Percentiles rank a stretch among this genome's conserved stretches.
These are phyloP conservation scores for Thera britannica DNA, from an alignment of 2,888 invertebrate genomes.

Conservation along the genomic window DNA sequence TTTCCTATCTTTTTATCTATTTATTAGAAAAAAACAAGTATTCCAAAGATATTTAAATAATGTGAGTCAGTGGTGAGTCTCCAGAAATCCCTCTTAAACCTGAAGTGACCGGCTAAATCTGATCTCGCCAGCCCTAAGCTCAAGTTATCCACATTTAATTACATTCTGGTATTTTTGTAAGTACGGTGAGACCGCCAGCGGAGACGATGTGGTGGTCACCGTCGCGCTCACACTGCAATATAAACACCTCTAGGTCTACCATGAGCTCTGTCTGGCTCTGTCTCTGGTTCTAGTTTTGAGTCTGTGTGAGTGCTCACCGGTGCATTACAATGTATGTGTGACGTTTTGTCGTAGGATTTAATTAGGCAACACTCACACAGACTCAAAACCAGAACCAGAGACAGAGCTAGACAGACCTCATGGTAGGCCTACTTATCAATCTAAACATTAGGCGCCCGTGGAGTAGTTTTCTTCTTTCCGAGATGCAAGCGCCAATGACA, in stretches of 20 bases:
- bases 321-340: no score
- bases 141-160: conserved; percentile 84
- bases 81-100: neutral
- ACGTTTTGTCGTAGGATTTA: no score
- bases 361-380: no score
- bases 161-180: conserved; percentile 84
- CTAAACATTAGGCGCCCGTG: conserved; percentile 16
- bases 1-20: no score
- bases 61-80: no score
- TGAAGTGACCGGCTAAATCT: conserved; percentile 3
- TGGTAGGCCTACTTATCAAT: conserved; percentile 14
- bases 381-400: no score
- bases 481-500: neutral
- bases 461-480: neutral
- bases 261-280: no score
- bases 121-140: conserved; percentile 52
- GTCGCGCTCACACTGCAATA: conserved; percentile 32
- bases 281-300: no score
- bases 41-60: no score
- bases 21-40: no score
- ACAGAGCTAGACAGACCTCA: no score
- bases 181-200: conserved; percentile 78
- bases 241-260: conserved; percentile 22
- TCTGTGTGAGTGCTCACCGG: no score
- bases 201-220: conserved; percentile 72